Percentiles rank a stretch among this genome's conserved stretches.
phyloP scores from a whole-genome alignment of 1,140 invertebrate genomes.

The Plectrocnemia conspersa region DNA sequence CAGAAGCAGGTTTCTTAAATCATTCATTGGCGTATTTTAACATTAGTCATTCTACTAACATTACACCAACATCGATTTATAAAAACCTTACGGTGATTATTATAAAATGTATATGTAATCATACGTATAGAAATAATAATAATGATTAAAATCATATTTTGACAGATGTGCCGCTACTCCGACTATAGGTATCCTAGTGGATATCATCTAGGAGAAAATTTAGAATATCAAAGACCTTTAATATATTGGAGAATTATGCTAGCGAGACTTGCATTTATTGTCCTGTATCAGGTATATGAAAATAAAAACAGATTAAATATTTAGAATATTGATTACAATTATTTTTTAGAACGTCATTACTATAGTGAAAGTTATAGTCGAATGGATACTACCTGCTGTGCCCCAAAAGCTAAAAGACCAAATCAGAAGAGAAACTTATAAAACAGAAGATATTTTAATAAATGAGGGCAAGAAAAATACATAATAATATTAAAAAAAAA shows the following conservation, averaged over 20 bases:
- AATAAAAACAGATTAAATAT: conserved; percentile 13
- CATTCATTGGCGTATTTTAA: conserved; percentile 80
- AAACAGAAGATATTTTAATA: conserved; percentile 81
- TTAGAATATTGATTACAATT: conserved; percentile 21
- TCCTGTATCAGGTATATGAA: conserved; percentile 90
- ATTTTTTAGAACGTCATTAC: conserved; percentile 70
- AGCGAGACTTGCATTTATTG: conserved; percentile 82
- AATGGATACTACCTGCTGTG: conserved; percentile 80
- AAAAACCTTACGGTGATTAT: conserved; percentile 23
- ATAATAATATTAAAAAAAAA: no score
- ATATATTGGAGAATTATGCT: conserved; percentile 90
- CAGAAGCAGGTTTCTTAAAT: conserved; percentile 74
- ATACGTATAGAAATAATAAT: conserved; percentile 20
- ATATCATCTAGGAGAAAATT: conserved; percentile 48
- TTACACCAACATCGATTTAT: conserved; percentile 36
- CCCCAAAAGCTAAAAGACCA: conserved; percentile 66
- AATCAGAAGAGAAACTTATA: conserved; percentile 78
- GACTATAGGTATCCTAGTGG: conserved; percentile 56
- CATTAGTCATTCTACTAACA: conserved; percentile 57
- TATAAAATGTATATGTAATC: conserved; percentile 1
- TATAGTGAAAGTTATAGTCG: conserved; percentile 67
- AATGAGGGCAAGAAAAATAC: no score
- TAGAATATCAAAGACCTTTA: conserved; percentile 70
- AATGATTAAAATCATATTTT: conserved; percentile 20
- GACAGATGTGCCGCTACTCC: conserved; percentile 80